These are phyloP conservation scores for Muscina levida DNA, from an alignment of 2,888 invertebrate genomes.

Conservation along the genomic window DNA sequence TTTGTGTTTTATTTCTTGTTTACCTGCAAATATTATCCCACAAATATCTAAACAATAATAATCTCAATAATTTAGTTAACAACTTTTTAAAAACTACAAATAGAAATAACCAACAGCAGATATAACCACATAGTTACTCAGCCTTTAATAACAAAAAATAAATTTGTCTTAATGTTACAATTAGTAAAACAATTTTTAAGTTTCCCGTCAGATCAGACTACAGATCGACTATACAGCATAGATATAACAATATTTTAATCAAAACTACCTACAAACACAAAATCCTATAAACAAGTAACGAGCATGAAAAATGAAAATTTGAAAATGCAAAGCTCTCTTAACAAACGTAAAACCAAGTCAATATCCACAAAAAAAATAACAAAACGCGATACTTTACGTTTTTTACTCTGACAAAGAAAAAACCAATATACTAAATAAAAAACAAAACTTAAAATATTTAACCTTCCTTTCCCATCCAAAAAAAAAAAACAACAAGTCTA, in stretches of 20 bases:
- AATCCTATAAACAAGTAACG: not conserved
- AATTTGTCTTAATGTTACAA: no score
- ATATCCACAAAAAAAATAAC: constrained; percentile 8
- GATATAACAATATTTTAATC: not conserved
- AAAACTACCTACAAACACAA: not conserved
- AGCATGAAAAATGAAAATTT: not conserved
- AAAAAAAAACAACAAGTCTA: constrained; percentile 40
- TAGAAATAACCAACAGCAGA: not conserved
- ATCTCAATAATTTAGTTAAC: not conserved
- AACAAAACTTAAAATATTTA: constrained; percentile 46
- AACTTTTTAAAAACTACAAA: not conserved
- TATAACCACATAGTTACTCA: not conserved
- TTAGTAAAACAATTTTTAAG: no score
- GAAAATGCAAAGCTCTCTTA: not conserved
- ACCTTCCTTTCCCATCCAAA: constrained; percentile 36
- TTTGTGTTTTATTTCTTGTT: no score
- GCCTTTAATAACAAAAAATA: no score
- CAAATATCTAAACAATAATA: not conserved
- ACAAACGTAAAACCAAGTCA: constrained; percentile 13
- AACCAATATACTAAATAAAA: constrained; percentile 31
- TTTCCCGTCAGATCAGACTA: no score
- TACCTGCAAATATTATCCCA: not conserved
- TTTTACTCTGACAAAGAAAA: constrained; percentile 38
- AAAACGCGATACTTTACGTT: constrained; percentile 35
- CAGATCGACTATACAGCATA: no score